These are phyloP conservation scores for Drosophila ambigua DNA, from an alignment of 1,140 invertebrate genomes.

Conservation along the genomic window DNA sequence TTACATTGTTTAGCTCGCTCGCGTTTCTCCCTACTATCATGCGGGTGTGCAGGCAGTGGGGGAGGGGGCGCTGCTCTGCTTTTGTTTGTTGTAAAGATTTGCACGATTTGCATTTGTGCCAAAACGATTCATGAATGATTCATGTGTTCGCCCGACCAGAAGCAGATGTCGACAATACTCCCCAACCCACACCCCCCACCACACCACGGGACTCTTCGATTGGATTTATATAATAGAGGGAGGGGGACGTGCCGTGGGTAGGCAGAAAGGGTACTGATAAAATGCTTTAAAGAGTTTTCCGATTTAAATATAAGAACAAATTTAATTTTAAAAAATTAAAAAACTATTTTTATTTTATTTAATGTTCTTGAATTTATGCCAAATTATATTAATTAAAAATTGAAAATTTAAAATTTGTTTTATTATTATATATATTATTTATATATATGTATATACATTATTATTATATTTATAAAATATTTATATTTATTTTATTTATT, in stretches of 20 bases:
- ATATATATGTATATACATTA: no score
- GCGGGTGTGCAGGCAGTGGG: constrained; percentile 17
- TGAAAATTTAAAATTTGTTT: no score
- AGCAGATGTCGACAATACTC: constrained; percentile 70
- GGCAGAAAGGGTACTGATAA: background rate
- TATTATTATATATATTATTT: no score
- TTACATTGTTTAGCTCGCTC: constrained; percentile 74
- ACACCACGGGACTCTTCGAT: constrained; percentile 39
- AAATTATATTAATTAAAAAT: no score
- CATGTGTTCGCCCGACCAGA: constrained; percentile 60
- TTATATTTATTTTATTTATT: no score
- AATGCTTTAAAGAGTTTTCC: background rate
- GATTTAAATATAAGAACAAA: no score
- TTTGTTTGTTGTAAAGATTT: constrained; percentile 79
- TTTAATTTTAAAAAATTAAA: no score
- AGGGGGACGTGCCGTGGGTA: no score
- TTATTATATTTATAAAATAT: no score
- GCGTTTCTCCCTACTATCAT: constrained; percentile 38
- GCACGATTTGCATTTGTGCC: constrained; percentile 76
- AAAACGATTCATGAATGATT: constrained; percentile 78
- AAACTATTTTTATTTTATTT: no score
- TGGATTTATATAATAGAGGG: background rate
- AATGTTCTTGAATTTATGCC: no score
- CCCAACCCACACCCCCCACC: no score
- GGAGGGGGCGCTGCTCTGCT: constrained; percentile 1